Evolutionary conservation across 2,888 invertebrate species (phyloP), one percentile per base, ranked within the genome.

Genomic region (Nomada fucata): DNA sequence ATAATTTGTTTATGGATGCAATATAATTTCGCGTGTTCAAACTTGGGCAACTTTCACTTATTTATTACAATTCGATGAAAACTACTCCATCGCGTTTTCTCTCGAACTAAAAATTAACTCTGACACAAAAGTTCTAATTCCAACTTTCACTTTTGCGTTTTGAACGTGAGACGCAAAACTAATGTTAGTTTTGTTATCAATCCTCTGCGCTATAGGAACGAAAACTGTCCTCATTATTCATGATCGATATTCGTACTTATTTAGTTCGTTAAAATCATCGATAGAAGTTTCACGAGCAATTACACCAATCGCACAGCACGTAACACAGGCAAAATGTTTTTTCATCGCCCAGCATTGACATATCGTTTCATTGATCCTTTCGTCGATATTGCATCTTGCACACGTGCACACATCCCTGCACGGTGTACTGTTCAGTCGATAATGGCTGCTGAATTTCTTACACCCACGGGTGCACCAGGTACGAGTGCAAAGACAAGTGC

Each of bases 391-490:
- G 65, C 60, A 52, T 67, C 53, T 18, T 55, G 26, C 50, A 60
- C 65, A 50, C 11, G 15, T 23, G 26, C 36, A 29, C 2, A 18
- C 11, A 36, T 15, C 36, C 36, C 18, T 5, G 26, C n/a, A 53
- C 4, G 9, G 20, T 18, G 36, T 23, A 65, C 47, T 44, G 57
- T 57, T 52, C 53, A 80, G 70, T 80, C 70, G 81, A 71, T 80
- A 82, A 82, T 82, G 81, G 55, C 67, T 72, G 55, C 67, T 80
- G 79, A 79, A 80, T 80, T 80, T 80, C 79, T 80, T 80, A 79
- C 72, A 68, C 79, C 79, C 61, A 50, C 67, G 55, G 78, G 29
- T 61, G 75, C 71, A 59, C 63, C 44, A 57, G 44, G 29, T 44
- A 64, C 61, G 53, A 50, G 65, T 57, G 74, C 67, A 82, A 68